phyloP scores from a whole-genome alignment of 2,888 invertebrate species.

The Villa cingulata region DNA sequence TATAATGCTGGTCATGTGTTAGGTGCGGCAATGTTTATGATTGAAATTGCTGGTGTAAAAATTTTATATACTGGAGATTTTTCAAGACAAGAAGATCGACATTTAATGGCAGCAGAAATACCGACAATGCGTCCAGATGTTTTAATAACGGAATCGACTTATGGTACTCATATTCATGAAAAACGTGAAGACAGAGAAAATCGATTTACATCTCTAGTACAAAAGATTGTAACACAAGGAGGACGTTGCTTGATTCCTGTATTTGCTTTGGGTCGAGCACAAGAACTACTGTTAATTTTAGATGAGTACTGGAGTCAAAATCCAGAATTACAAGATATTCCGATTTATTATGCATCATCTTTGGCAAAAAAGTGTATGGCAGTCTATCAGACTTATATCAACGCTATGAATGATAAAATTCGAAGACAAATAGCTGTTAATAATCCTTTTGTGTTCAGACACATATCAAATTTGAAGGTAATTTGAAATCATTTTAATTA shows the following conservation, averaged over 20 bases:
- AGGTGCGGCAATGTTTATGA: conserved; percentile 99
- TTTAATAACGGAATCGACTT: conserved; percentile 95
- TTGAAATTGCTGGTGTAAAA: conserved; percentile 97
- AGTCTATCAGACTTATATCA: conserved; percentile 98
- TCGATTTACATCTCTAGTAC: conserved; percentile 83
- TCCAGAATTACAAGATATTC: conserved; percentile 74
- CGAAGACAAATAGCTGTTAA: conserved; percentile 91
- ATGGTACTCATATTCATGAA: conserved; percentile 98
- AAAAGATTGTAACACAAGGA: conserved; percentile 93
- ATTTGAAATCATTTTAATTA: background rate
- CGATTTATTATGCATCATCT: conserved; percentile 98
- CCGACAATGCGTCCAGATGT: conserved; percentile 94
- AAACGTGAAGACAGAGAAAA: conserved; percentile 92
- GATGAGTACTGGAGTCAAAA: conserved; percentile 93
- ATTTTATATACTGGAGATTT: conserved; percentile 96
- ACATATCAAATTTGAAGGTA: conserved; percentile 81
- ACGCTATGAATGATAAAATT: conserved; percentile 98
- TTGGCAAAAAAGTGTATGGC: conserved; percentile 99
- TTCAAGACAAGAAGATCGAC: conserved; percentile 94
- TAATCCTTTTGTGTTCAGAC: conserved; percentile 97
- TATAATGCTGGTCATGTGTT: conserved; percentile 98
- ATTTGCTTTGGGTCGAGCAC: conserved; percentile 94
- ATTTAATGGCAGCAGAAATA: conserved; percentile 98
- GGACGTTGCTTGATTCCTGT: conserved; percentile 97
- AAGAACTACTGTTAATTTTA: conserved; percentile 84